These are phyloP conservation scores for Mesochorus sp. DNA, from an alignment of 2,888 invertebrate species.

Conservation along the genomic window DNA sequence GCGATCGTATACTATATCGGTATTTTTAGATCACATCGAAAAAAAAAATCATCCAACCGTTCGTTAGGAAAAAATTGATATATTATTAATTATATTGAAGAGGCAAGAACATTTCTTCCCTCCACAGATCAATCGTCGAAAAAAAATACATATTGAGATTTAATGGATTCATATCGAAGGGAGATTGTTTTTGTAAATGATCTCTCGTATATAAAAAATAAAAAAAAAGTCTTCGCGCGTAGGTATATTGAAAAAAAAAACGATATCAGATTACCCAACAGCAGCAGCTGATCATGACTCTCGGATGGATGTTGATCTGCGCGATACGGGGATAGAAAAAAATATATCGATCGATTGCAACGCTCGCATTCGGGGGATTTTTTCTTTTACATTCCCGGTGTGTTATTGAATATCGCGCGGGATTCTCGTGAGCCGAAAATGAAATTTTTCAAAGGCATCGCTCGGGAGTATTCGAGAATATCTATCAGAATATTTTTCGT, in stretches of 20 bases:
- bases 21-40: neutral
- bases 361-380: neutral
- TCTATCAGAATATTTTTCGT: no score
- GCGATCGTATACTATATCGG: slow-evolving; percentile 1
- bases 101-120: neutral
- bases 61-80: neutral
- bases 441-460: neutral
- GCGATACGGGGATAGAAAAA: slow-evolving; percentile 45
- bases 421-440: slow-evolving; percentile 3
- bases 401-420: slow-evolving; percentile 31
- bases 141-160: slow-evolving; percentile 32
- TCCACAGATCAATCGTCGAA: neutral
- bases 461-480: no score
- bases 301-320: slow-evolving; percentile 3
- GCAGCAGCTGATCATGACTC: slow-evolving; percentile 49
- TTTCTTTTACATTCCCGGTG: neutral
- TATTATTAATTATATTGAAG: slow-evolving; percentile 16
- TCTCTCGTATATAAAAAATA: no score
- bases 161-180: slow-evolving; percentile 15
- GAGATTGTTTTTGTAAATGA: slow-evolving; percentile 1
- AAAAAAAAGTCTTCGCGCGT: neutral
- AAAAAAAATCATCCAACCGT: slow-evolving; percentile 2
- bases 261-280: slow-evolving; percentile 52
- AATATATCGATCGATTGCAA: slow-evolving; percentile 39
- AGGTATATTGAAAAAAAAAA: slow-evolving; percentile 11